Percentiles rank a stretch among this genome's conserved stretches.
These are phyloP conservation scores for Schlechtendalia chinensis DNA, from an alignment of 1,140 invertebrate species.

Conservation along the genomic window DNA sequence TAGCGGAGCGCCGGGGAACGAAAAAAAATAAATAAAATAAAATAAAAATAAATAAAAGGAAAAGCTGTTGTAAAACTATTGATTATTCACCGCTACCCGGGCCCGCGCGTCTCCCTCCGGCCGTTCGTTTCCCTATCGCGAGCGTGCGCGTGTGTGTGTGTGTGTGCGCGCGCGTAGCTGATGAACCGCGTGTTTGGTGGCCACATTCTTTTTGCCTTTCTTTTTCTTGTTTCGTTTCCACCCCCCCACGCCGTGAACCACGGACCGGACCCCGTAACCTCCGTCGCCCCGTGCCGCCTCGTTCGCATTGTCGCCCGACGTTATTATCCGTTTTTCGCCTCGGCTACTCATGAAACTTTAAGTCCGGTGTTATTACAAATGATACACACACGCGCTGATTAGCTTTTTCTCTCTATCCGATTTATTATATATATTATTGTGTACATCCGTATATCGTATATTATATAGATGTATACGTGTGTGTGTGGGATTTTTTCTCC, in stretches of 20 bases:
- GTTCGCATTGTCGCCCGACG: conserved; percentile 36
- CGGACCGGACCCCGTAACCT: not conserved
- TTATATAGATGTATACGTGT: too few species aligned
- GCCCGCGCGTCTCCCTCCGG: too few species aligned
- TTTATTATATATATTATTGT: conserved; percentile 34
- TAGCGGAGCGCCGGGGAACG: not conserved
- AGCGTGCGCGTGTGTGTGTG: not conserved
- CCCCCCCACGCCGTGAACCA: not conserved
- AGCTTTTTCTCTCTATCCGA: conserved; percentile 47
- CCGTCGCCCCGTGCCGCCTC: not conserved
- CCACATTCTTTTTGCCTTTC: conserved; percentile 12
- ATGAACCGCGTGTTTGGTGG: conserved; percentile 45
- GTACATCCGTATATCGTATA: not conserved
- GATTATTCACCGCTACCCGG: conserved; percentile 42
- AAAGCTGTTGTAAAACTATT: conserved; percentile 55
- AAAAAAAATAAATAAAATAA: conserved; percentile 1
- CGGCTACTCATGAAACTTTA: conserved; percentile 47
- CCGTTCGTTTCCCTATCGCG: not conserved
- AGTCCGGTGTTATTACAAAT: conserved; percentile 49
- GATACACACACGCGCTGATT: conserved; percentile 45
- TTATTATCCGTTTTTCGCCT: conserved; percentile 41
- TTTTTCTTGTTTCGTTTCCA: conserved; percentile 40
- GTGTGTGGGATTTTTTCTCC: conserved; percentile 1
- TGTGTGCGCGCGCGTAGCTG: conserved; percentile 21
- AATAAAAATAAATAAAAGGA: conserved; percentile 54